Base-by-base conservation (phyloP, 2,797 vertebrate species). In the Poeciliopsis turneri region DNA sequence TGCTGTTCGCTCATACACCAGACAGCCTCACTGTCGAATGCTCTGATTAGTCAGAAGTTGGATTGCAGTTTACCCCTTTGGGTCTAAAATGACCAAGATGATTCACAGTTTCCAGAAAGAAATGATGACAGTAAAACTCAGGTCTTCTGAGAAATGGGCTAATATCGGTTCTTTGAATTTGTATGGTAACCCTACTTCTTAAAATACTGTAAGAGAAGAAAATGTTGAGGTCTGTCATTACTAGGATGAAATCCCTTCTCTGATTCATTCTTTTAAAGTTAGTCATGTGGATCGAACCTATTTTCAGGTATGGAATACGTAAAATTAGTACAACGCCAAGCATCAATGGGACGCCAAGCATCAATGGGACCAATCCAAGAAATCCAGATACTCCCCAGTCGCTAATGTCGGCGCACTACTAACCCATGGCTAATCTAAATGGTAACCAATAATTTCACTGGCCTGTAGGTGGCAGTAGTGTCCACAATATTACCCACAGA, bases 41-140 rank as follows among this genome's bases (percentile, higher is more conserved):
- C 89, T 91, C 89, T 93, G 86, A 91, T 90, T 91, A 79, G 80
- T 84, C 70, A 75, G 74, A 78, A 81, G 71, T 81, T 79, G 78
- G 79, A 77, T 53, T 79, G 78, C 82, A 59, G 79, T 78, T 66
- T 43, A 72, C 33, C 46, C 71, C 59, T 76, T 79, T 76, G 77
- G 78, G 74, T 66, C 30, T 2, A 77, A 76, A 75, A 53, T 53
- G 23, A 77, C 51, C 59, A 43, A 53, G 78, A 57, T 82, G 69
- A 74, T 77, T 53, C 39, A 30, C 64, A 68, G 53, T 36, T 78
- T 45, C 80, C 74, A 73, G 33, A 68, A 46, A 20, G 86, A 59
- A 72, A 0, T 18, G 72, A 73, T 5, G 45, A 80, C 39, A 41
- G 74, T 82, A 71, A 80, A 33, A 81, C 64, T 30, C 53, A 15